These are phyloP conservation scores for Apis laboriosa DNA, from an alignment of 1,140 invertebrate species.

Conservation along the genomic window DNA sequence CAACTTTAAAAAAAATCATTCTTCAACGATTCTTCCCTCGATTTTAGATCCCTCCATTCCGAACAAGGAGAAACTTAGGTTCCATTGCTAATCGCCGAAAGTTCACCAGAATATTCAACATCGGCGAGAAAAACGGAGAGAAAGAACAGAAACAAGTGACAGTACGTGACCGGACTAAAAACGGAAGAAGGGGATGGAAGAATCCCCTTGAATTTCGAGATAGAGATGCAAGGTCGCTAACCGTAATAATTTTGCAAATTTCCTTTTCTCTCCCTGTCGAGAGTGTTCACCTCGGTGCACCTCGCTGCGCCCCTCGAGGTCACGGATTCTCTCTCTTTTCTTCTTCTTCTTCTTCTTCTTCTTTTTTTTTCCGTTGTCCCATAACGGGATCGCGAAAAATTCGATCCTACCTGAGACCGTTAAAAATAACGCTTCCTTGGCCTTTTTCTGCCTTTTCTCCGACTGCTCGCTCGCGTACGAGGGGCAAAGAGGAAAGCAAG, in stretches of 20 bases:
- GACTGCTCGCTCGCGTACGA: too few relatives aligned
- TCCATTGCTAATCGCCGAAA: background rate
- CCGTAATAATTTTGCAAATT: slow-evolving; percentile 55
- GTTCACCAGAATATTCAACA: background rate
- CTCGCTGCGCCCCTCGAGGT: slow-evolving; percentile 50
- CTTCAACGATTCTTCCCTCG: background rate
- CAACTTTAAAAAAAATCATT: too few relatives aligned
- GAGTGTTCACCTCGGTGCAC: slow-evolving; percentile 37
- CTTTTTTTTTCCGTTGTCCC: slow-evolving; percentile 24
- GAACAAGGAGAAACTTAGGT: slow-evolving; percentile 18
- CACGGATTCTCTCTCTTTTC: slow-evolving; percentile 43
- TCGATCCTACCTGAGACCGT: slow-evolving; percentile 58
- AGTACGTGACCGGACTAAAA: background rate
- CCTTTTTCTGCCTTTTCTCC: background rate
- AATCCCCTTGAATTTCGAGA: background rate
- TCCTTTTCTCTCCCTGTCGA: slow-evolving; percentile 43
- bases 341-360: background rate
- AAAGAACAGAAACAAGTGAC: background rate
- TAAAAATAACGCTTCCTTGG: slow-evolving; percentile 50
- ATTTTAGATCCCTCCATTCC: background rate
- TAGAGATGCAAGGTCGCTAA: slow-evolving; percentile 57
- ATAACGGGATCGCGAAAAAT: slow-evolving; percentile 69
- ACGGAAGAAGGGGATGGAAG: too few relatives aligned
- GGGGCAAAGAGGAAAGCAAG: too few relatives aligned
- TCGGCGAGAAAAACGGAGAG: background rate